Percentiles rank a stretch among this genome's conserved stretches.
Evolutionary conservation across 2,113 vertebrate genomes (phyloP).

Genomic region (Thalassoma bifasciatum): DNA sequence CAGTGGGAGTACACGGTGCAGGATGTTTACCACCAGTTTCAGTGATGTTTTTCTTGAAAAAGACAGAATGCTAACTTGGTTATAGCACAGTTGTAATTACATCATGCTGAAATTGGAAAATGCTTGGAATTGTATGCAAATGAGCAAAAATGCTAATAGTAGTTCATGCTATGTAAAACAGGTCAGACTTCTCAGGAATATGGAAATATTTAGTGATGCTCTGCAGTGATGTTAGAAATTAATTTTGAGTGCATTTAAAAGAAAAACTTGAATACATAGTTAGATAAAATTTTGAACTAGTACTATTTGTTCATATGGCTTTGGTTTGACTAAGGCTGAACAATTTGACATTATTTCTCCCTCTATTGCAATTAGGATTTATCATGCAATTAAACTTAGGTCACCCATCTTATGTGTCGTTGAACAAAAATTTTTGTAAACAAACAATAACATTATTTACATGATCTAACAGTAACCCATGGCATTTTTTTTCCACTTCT

Average conservation of each 20-base stretch:
- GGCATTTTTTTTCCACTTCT: too few species aligned
- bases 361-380: too few species aligned
- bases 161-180: background rate
- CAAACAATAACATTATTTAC: too few species aligned
- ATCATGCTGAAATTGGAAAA: background rate
- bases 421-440: too few species aligned
- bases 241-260: background rate
- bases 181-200: background rate
- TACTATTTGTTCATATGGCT: conserved; percentile 1
- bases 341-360: too few species aligned
- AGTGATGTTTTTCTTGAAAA: conserved; percentile 18
- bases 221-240: background rate
- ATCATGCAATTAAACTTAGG: too few species aligned
- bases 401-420: too few species aligned
- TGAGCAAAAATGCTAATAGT: background rate
- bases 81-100: conserved; percentile 8
- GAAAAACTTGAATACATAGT: too few species aligned
- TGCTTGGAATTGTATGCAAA: background rate
- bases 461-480: too few species aligned
- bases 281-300: background rate
- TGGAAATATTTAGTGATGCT: background rate
- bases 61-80: background rate
- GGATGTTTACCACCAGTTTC: conserved; percentile 68
- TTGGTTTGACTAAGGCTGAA: too few species aligned
- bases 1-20: conserved; percentile 74